Evolutionary conservation across 37 sponge, comb jelly and placozoan genomes (phyloP).

Genomic region (Crambe crambe): DNA sequence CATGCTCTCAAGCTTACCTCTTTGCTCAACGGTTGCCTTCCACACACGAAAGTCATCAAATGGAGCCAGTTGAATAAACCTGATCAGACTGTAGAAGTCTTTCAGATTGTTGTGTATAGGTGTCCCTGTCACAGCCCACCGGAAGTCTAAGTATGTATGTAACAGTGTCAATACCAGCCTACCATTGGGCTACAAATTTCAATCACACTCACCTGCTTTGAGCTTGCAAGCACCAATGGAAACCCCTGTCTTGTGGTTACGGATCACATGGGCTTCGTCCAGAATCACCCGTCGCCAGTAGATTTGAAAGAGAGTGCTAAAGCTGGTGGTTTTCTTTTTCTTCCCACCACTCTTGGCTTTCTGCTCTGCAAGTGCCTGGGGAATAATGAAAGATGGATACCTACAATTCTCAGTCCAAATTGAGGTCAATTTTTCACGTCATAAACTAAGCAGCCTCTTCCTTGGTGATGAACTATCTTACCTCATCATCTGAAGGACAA

Average conservation of each 20-base stretch:
- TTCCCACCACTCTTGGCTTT: background rate
- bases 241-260: conserved; percentile 65
- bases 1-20: too few relatives aligned
- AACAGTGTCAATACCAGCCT: too few relatives aligned
- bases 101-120: conserved; percentile 81
- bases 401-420: too few relatives aligned
- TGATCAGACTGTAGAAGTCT: conserved; percentile 78
- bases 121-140: conserved; percentile 83
- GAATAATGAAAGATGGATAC: too few relatives aligned
- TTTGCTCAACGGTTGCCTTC: conserved; percentile 57
- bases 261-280: conserved; percentile 80
- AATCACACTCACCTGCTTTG: conserved; percentile 37
- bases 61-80: conserved; percentile 70
- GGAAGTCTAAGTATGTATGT: conserved; percentile 48
- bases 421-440: too few relatives aligned
- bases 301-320: conserved; percentile 52
- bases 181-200: too few relatives aligned
- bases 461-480: too few relatives aligned
- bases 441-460: too few relatives aligned
- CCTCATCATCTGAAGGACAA: background rate
- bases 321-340: background rate
- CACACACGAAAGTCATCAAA: conserved; percentile 76
- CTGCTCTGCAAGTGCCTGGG: background rate
- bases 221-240: conserved; percentile 55
- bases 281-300: conserved; percentile 77